Conservation (phyloP, 2,888 invertebrate species). For the Lasioglossum lativentre region DNA sequence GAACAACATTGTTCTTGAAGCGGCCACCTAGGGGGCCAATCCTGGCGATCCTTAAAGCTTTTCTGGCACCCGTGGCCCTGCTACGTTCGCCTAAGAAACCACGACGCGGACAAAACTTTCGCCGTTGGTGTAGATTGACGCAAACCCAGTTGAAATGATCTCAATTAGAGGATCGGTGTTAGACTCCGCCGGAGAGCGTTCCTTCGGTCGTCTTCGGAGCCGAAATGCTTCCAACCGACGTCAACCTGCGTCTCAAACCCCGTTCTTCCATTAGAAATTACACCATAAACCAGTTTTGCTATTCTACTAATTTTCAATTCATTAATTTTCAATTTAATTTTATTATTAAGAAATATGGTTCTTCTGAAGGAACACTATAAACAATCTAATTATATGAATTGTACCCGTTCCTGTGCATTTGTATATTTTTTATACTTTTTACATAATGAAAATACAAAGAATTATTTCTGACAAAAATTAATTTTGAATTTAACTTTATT, state of each 20-base stretch:
- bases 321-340: neutral
- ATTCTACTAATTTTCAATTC: neutral
- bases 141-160: constrained; percentile 73
- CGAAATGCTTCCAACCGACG: constrained; percentile 16
- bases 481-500: no score
- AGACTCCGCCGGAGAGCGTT: constrained; percentile 48
- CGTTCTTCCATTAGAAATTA: neutral
- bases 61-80: neutral
- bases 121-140: constrained; percentile 70
- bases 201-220: constrained; percentile 46
- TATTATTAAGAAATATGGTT: neutral
- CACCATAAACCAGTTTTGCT: neutral
- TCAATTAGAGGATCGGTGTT: constrained; percentile 68
- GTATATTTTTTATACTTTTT: no score
- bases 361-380: neutral
- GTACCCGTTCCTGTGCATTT: no score
- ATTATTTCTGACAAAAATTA: no score
- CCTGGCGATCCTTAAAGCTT: neutral
- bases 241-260: neutral
- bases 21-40: neutral
- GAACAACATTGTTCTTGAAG: neutral
- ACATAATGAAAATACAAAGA: neutral
- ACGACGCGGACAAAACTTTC: constrained; percentile 61
- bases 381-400: neutral
- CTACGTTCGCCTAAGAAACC: neutral